Percentiles rank a stretch among this genome's conserved stretches.
phyloP scores from a whole-genome alignment of 2,888 invertebrate genomes.

The Stenchaetothrips biformis region DNA sequence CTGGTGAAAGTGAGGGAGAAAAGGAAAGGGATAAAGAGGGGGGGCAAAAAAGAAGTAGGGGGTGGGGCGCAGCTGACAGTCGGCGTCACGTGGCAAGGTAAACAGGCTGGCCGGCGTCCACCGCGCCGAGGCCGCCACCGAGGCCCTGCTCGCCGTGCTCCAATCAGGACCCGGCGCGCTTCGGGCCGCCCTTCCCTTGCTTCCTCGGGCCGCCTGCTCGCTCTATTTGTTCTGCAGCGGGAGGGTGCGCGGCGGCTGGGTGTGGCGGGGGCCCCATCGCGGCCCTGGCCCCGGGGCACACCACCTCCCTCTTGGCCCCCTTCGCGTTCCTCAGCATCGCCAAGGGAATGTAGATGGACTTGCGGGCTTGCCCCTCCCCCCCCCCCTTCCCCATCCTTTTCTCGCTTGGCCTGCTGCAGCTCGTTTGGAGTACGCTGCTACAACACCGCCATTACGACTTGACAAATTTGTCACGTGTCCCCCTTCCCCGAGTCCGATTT shows the following conservation, averaged over 20 bases:
- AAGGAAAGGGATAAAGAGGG: neutral
- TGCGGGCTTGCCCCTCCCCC: neutral
- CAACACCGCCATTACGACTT: slow-evolving; percentile 17
- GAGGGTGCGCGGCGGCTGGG: too few species aligned
- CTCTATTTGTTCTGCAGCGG: neutral
- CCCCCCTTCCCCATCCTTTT: neutral
- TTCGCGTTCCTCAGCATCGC: neutral
- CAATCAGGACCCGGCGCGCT: neutral
- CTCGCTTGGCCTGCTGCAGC: neutral
- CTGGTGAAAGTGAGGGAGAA: neutral
- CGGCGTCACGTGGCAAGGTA: neutral
- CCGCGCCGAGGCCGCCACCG: neutral
- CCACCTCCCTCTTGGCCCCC: neutral
- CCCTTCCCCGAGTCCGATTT: neutral
- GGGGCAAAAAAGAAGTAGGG: neutral
- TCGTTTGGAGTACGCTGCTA: slow-evolving; percentile 19
- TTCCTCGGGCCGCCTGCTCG: too few species aligned
- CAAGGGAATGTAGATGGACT: slow-evolving; percentile 15
- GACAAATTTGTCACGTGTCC: slow-evolving; percentile 21
- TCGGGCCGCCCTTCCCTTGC: neutral
- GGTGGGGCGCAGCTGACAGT: neutral
- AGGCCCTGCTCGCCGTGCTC: neutral
- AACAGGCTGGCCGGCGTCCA: neutral
- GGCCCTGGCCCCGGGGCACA: neutral
- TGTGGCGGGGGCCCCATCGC: neutral